Conservation (phyloP, 2,797 vertebrate genomes). For the Gobionotothen gibberifrons region DNA sequence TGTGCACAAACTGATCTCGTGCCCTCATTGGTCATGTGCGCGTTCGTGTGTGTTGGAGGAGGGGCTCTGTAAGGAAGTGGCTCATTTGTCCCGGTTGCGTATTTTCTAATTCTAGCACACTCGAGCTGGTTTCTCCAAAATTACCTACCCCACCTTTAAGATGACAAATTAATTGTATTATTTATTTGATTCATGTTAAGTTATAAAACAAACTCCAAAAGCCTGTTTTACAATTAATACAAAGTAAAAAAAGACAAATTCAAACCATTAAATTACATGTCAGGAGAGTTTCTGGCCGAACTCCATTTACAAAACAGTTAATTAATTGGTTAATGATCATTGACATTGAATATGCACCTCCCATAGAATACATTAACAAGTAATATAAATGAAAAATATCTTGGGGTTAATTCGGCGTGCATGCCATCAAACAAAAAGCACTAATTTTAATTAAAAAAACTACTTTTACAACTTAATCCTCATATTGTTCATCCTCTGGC, state of each 20-base stretch:
- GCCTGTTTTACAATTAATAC: background rate
- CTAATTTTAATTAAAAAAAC: fast-evolving
- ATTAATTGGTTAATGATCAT: fast-evolving
- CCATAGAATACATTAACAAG: background rate
- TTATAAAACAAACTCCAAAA: background rate
- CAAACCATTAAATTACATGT: background rate
- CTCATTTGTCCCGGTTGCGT: too few relatives aligned
- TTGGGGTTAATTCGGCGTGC: background rate
- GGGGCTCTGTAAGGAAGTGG: too few relatives aligned
- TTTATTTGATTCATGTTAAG: background rate
- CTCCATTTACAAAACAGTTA: slow-evolving; percentile 10
- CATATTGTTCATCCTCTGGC: too few relatives aligned
- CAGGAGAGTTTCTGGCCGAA: background rate
- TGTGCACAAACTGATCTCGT: too few relatives aligned
- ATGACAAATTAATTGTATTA: too few relatives aligned
- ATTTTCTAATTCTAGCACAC: too few relatives aligned
- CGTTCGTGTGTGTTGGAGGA: too few relatives aligned
- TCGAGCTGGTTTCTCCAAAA: too few relatives aligned
- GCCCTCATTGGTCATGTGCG: too few relatives aligned
- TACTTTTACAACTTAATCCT: background rate
- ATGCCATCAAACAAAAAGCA: fast-evolving
- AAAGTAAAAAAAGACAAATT: too few relatives aligned
- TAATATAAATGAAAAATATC: fast-evolving
- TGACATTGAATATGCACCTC: fast-evolving
- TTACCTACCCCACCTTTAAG: too few relatives aligned